Conservation (phyloP, 2,797 vertebrate species). For the Danio kyathit region DNA sequence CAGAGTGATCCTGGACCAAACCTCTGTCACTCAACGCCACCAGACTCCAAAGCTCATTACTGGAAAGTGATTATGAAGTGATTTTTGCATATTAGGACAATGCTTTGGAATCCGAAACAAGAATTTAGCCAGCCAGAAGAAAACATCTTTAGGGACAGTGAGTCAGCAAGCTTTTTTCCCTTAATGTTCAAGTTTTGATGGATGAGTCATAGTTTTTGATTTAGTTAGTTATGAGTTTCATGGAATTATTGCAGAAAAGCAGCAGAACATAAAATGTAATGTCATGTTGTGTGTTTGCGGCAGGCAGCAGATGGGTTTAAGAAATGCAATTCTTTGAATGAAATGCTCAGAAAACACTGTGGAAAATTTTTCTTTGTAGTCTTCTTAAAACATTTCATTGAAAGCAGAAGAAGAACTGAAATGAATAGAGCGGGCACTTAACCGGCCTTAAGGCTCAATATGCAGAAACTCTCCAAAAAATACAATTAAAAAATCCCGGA, state of each 20-base stretch:
- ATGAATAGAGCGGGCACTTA: slow-evolving; percentile 13
- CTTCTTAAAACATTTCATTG: not conserved
- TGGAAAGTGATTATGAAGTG: slow-evolving; percentile 33
- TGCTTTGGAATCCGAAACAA: slow-evolving; percentile 16
- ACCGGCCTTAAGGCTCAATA: not conserved
- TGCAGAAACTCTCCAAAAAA: not conserved
- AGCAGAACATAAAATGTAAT: not conserved
- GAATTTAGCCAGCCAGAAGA: slow-evolving; percentile 33
- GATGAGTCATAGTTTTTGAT: slow-evolving; percentile 39
- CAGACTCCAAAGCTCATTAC: slow-evolving; percentile 46
- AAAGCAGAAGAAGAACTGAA: not conserved
- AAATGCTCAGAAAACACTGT: not conserved
- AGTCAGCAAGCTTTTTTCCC: slow-evolving; percentile 6
- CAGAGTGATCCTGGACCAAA: slow-evolving; percentile 42
- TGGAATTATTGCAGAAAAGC: slow-evolving; percentile 13
- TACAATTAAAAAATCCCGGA: not conserved
- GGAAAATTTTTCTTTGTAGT: not conserved
- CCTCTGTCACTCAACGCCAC: slow-evolving; percentile 45
- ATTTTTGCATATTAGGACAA: slow-evolving; percentile 38
- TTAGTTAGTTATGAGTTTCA: slow-evolving; percentile 19
- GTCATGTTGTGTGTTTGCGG: not conserved
- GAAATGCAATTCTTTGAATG: not conserved
- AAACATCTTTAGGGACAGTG: slow-evolving; percentile 30
- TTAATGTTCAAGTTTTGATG: slow-evolving; percentile 37
- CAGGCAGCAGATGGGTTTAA: not conserved